Base-by-base conservation (phyloP, 2,113 vertebrate genomes). In the Phaethon lepturus region DNA sequence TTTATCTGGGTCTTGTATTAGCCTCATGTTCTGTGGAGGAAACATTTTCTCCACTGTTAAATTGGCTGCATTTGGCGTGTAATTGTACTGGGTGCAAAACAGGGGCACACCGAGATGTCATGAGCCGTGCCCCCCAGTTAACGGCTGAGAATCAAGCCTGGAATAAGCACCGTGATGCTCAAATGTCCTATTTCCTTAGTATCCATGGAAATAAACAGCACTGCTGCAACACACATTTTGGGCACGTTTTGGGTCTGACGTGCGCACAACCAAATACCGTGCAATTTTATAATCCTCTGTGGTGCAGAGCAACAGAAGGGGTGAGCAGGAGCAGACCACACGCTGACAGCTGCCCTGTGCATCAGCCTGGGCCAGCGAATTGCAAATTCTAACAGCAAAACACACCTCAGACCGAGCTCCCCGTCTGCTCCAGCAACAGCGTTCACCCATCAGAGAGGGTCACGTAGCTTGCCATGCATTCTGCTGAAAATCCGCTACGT, bases 41-140 rank as follows among this genome's bases (percentile, higher is more conserved):
- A 72, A 53, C 11, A 2, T 67, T 58, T 55, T 17, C 33, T 40
- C 56, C 17, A 8, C 74, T 22, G 35, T 38, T 85, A 6, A 44
- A 26, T 1, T 1, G 62, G 45, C 76, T 59, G 72, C 14, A 8
- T 16, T 47, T 26, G 52, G 49, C 56, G 45, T 16, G 44, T 29
- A 33, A 17, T 50, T 22, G 63, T 74, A 17, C 44, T 11, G 78
- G 18, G 3, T 66, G 59, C 76, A 55, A 10, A 77, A 4, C 63
- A 49, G 67, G 47, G 49, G 25, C 25, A 5, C 3, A 29, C 42
- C 15, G 11, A 1, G 3, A 4, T 23, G 35, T 0, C 42, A 2
- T 0, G 8, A 52, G 84, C 42, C 55, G 78, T 42, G 53, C 71
- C 68, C 56, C 58, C 23, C n/a, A 23, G 40, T 7, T 35, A 49